phyloP scores from a whole-genome alignment of 2,113 vertebrate species.

The Hippolais icterina region DNA sequence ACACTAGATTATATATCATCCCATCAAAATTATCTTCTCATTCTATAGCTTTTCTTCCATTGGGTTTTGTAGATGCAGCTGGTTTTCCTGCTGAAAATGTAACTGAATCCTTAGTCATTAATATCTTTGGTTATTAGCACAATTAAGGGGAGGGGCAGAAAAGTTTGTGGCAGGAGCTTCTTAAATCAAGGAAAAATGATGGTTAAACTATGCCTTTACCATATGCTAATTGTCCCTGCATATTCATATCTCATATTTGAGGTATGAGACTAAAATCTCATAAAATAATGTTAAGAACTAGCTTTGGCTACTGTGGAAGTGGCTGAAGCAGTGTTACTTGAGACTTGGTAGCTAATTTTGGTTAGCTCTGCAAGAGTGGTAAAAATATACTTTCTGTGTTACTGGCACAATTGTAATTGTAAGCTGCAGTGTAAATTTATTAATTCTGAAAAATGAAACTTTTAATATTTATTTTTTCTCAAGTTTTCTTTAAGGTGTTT shows the following conservation, averaged over 20 bases:
- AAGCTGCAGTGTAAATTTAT: not conserved
- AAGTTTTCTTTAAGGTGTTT: not conserved
- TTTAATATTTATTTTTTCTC: not conserved
- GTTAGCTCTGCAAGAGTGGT: not conserved
- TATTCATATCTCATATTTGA: fast-evolving
- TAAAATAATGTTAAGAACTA: not conserved
- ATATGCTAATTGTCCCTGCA: not conserved
- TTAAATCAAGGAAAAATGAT: not conserved
- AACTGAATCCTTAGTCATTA: not conserved
- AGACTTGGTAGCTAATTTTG: not conserved
- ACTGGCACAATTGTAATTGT: not conserved
- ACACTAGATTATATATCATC: not conserved
- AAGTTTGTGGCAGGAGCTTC: not conserved
- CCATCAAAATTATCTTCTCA: not conserved
- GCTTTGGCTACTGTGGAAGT: not conserved
- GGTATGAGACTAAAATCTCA: not conserved
- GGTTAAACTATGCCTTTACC: not conserved
- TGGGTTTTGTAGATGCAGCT: not conserved
- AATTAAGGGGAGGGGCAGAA: not conserved
- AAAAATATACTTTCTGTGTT: not conserved
- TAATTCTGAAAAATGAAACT: not conserved
- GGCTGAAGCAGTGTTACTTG: not conserved
- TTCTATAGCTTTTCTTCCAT: not conserved
- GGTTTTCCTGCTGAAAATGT: not conserved
- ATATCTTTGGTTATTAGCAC: not conserved